phyloP scores from a whole-genome alignment of 2,113 vertebrate genomes.

The Proteles cristata region DNA sequence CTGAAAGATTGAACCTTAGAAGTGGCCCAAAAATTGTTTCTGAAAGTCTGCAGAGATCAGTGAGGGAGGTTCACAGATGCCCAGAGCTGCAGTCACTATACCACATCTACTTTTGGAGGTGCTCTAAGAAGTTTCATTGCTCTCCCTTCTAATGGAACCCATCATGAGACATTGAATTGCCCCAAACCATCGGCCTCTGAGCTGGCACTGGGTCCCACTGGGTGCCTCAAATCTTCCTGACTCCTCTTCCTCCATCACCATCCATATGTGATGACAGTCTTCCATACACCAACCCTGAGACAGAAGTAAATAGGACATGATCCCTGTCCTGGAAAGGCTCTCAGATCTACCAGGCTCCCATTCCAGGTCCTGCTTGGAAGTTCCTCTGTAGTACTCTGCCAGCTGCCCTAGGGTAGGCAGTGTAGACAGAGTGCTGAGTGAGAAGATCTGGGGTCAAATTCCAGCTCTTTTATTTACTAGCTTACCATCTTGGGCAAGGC shows the following conservation, averaged over 20 bases:
- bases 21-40: background rate
- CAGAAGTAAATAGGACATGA: background rate
- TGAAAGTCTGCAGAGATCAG: background rate
- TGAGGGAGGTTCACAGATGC: background rate
- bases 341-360: background rate
- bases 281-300: background rate
- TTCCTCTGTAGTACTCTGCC: background rate
- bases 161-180: background rate
- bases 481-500: background rate
- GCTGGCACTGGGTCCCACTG: background rate
- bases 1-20: background rate
- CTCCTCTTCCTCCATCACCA: background rate
- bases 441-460: background rate
- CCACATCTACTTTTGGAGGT: background rate
- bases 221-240: background rate
- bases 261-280: background rate
- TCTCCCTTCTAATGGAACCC: background rate
- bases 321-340: background rate
- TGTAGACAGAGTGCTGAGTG: background rate
- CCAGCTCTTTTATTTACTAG: background rate
- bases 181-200: background rate
- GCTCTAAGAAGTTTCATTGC: background rate
- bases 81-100: background rate
- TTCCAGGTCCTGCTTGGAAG: background rate
- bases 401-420: background rate